Conservation (phyloP, 53 echinoderm and acorn worm genomes). For the Stichopus horrens region DNA sequence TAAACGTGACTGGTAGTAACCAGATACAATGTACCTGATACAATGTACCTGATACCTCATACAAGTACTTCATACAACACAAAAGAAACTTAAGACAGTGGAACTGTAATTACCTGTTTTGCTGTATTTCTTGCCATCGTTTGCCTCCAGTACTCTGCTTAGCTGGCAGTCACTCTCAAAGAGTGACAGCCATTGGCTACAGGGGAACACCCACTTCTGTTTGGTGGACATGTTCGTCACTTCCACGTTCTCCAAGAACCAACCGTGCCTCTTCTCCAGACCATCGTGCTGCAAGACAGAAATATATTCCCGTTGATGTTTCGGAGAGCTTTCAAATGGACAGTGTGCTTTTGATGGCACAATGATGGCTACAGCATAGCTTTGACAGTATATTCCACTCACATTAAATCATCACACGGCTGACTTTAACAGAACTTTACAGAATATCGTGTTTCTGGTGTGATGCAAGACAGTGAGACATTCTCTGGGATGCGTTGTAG, state of each 20-base stretch:
- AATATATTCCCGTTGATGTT: no score
- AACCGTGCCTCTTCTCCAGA: constrained; percentile 84
- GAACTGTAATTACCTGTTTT: constrained; percentile 73
- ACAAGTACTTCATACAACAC: no score
- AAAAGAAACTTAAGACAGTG: not conserved
- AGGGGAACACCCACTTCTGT: constrained; percentile 86
- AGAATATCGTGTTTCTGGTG: no score
- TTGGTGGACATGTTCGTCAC: constrained; percentile 83
- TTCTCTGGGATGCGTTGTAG: no score
- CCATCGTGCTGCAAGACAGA: constrained; percentile 82
- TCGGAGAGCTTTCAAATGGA: not conserved
- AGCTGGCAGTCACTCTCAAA: constrained; percentile 98
- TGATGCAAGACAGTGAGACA: no score
- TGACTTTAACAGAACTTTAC: no score
- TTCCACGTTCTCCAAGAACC: constrained; percentile 82
- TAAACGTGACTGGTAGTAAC: no score
- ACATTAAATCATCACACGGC: no score
- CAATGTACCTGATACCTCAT: no score
- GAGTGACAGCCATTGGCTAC: constrained; percentile 92
- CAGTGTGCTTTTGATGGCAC: not conserved
- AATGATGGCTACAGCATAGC: not conserved
- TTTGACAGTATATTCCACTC: no score
- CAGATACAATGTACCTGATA: no score
- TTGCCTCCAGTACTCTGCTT: constrained; percentile 71
- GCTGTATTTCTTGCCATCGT: constrained; percentile 91